Percentiles rank a stretch among this genome's conserved stretches.
phyloP scores from a whole-genome alignment of 1,140 invertebrate genomes.

The Solen grandis region DNA sequence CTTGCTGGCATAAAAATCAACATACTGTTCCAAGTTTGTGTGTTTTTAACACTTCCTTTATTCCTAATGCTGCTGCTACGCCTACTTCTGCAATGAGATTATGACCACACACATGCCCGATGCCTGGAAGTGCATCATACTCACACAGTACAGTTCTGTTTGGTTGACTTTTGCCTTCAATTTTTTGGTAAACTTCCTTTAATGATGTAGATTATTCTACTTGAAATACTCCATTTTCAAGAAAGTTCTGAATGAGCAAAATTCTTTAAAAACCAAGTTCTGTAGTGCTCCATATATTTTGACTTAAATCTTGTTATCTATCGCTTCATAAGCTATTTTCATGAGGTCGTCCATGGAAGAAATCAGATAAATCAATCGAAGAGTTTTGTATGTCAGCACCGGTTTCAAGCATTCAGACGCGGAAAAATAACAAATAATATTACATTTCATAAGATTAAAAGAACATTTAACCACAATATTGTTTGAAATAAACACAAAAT shows the following conservation, averaged over 20 bases:
- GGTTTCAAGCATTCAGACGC: not conserved
- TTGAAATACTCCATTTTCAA: conserved; percentile 71
- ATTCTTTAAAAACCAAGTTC: conserved; percentile 77
- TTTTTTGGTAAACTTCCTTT: conserved; percentile 67
- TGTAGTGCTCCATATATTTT: conserved; percentile 77
- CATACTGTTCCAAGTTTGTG: conserved; percentile 58
- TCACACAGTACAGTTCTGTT: conserved; percentile 79
- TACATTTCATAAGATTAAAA: not conserved
- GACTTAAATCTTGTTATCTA: conserved; percentile 68
- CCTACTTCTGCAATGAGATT: conserved; percentile 82
- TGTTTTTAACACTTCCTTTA: conserved; percentile 74
- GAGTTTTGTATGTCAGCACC: not conserved
- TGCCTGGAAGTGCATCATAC: conserved; percentile 81
- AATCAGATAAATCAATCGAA: not conserved
- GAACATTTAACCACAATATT: not conserved
- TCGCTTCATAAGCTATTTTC: conserved; percentile 58
- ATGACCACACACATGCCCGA: conserved; percentile 81
- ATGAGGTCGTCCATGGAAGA: conserved; percentile 58
- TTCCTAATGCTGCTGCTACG: conserved; percentile 75
- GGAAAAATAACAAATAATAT: not conserved
- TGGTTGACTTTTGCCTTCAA: conserved; percentile 48
- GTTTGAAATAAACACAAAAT: not conserved
- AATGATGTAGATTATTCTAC: conserved; percentile 79
- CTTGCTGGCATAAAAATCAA: too few relatives aligned
- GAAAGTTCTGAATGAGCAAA: conserved; percentile 76